Conservation (phyloP, 2,888 invertebrate genomes). For the Nymphalis urticae region DNA sequence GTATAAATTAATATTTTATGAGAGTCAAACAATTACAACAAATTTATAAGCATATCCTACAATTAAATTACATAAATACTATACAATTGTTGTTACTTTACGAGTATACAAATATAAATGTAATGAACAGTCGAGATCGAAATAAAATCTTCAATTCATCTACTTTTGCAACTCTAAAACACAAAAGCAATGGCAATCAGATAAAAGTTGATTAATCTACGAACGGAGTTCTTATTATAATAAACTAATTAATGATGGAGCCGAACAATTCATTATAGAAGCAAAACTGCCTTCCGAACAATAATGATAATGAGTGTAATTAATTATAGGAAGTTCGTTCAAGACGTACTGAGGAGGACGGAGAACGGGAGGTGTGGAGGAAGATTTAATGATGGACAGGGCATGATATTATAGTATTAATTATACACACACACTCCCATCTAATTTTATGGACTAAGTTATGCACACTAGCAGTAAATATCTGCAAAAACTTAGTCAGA, state of each 20-base stretch:
- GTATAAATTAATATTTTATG: too few species aligned
- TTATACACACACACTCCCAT: too few species aligned
- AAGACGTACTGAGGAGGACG: conserved; percentile 70
- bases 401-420: conserved; percentile 4
- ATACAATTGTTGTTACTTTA: too few species aligned
- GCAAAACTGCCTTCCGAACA: conserved; percentile 82
- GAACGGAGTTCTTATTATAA: conserved; percentile 79
- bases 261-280: conserved; percentile 81
- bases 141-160: conserved; percentile 33
- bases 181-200: conserved; percentile 67
- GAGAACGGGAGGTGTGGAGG: conserved; percentile 39
- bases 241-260: conserved; percentile 81
- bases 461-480: too few species aligned
- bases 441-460: too few species aligned
- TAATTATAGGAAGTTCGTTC: conserved; percentile 81
- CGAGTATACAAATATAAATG: not conserved
- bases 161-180: conserved; percentile 45
- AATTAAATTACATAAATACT: too few species aligned
- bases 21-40: too few species aligned
- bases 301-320: conserved; percentile 82
- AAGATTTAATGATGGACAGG: conserved; percentile 43
- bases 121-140: conserved; percentile 23
- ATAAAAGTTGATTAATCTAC: conserved; percentile 80
- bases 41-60: too few species aligned
- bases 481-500: too few species aligned